A percentile compares a stretch with the other conserved stretches of the same genome.
Conservation (phyloP, 2,797 vertebrate genomes). For the Sparidentex hasta region DNA sequence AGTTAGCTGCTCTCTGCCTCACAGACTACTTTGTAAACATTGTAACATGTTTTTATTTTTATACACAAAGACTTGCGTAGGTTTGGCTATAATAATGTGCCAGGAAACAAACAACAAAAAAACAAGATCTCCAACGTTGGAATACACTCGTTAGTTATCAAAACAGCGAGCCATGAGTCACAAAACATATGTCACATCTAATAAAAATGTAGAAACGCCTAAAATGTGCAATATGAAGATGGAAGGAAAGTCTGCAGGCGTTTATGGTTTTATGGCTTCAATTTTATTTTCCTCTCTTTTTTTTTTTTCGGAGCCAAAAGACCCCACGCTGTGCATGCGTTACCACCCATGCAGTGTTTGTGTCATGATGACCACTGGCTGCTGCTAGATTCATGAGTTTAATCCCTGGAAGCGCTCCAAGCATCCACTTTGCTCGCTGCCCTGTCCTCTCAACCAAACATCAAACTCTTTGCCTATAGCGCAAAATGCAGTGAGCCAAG, state of each 20-base stretch:
- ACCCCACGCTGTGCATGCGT: conserved; percentile 58
- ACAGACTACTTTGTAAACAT: not conserved
- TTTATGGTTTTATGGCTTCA: conserved; percentile 60
- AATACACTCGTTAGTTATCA: conserved; percentile 10
- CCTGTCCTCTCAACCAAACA: conserved; percentile 80
- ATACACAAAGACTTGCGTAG: too few relatives aligned
- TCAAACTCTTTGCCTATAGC: conserved; percentile 76
- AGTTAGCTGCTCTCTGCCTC: not conserved
- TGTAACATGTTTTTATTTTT: not conserved
- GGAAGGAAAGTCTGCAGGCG: conserved; percentile 47
- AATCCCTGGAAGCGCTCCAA: conserved; percentile 83
- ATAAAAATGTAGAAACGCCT: conserved; percentile 42
- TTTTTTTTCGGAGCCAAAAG: conserved; percentile 27
- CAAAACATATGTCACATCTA: conserved; percentile 50
- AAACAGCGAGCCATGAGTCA: conserved; percentile 24
- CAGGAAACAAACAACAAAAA: too few relatives aligned
- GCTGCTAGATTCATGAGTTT: conserved; percentile 79
- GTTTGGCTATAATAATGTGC: not conserved
- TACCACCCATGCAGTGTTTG: conserved; percentile 74
- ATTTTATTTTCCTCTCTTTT: not conserved
- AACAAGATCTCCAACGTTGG: not conserved
- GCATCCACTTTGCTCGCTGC: conserved; percentile 80
- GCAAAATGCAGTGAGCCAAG: conserved; percentile 68
- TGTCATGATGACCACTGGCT: conserved; percentile 76
- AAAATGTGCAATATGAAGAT: conserved; percentile 41